These are phyloP conservation scores for Loripinus fragilis DNA, from an alignment of 2,888 invertebrate species.

Conservation along the genomic window DNA sequence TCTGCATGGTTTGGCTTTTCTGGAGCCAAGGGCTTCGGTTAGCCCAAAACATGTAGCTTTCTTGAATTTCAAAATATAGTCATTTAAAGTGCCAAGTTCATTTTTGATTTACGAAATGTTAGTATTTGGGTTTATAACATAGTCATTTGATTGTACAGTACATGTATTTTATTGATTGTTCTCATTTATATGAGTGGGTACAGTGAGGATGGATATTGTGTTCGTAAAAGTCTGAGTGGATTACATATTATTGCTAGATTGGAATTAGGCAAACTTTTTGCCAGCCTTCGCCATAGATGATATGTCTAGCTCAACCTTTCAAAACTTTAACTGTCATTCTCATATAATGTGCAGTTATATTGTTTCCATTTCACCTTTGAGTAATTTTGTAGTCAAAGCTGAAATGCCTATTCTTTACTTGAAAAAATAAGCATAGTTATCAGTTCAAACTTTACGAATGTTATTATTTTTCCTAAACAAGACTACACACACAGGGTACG, in stretches of 20 bases:
- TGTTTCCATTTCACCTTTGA: background rate
- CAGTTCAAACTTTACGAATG: background rate
- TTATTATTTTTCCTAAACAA: background rate
- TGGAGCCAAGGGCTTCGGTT: no score
- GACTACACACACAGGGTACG: background rate
- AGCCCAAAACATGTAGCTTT: no score
- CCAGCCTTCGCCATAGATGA: no score
- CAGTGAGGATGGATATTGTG: background rate
- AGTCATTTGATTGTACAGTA: no score
- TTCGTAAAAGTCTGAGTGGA: no score
- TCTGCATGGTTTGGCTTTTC: background rate
- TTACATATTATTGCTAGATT: no score
- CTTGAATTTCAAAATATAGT: no score
- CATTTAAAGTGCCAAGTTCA: no score
- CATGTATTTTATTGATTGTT: background rate
- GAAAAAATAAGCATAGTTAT: background rate
- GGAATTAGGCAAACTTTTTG: no score
- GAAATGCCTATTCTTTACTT: background rate
- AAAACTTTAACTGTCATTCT: background rate
- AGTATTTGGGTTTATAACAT: no score
- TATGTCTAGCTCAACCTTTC: background rate
- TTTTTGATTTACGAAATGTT: no score
- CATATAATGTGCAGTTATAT: background rate
- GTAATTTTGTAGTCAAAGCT: background rate
- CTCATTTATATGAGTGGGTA: background rate